Base-by-base conservation (phyloP, 2,888 invertebrate genomes). In the Cheilosia variabilis region DNA sequence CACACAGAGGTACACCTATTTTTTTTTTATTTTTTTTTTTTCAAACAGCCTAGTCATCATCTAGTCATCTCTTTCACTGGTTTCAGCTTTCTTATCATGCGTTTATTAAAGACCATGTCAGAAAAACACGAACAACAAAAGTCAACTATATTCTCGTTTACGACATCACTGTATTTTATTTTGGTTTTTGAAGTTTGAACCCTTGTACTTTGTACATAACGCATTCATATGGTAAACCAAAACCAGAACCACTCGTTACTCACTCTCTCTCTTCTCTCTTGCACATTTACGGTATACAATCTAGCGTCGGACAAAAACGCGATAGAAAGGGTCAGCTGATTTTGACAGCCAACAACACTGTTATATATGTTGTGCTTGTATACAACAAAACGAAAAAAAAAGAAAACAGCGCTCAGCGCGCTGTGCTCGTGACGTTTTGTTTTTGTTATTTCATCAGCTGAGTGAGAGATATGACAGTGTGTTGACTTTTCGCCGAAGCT, bases 261-360 rank as follows among this genome's bases (percentile, higher is more conserved):
- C 62, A 47, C 68, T 69, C 68, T 69, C 69, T 77, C 77, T 45
- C 60, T 60, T 69, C 68, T 69, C 69, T 77, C 77, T 45, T 68
- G 68, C 76, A 24, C 66, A 34, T 66, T 22, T 7, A 55, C 57
- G n/a, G 13, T 22, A 60, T 66, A 52, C 41, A 22, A 45, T 27
- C 7, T 19, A 50, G n/a, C 41, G 58, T 45, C 34, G 45, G 47
- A 62, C 24, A 13, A 69, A 55, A 71, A 50, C 63, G 47, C 69
- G 47, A 71, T 68, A 47, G 72, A 87, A 84, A 87, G 77, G 77
- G 87, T 88, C 89, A 88, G 89, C 89, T 89, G 89, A 88, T 88
- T 88, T 88, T 87, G 87, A 88, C 87, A 87, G 81, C n/a, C 50
- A 68, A 55, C 55, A 47, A 43, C 41, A 63, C 24, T 13, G 17